Evolutionary conservation across 2,888 invertebrate species (phyloP).

Genomic region (Leptinotarsa rubiginosa): DNA sequence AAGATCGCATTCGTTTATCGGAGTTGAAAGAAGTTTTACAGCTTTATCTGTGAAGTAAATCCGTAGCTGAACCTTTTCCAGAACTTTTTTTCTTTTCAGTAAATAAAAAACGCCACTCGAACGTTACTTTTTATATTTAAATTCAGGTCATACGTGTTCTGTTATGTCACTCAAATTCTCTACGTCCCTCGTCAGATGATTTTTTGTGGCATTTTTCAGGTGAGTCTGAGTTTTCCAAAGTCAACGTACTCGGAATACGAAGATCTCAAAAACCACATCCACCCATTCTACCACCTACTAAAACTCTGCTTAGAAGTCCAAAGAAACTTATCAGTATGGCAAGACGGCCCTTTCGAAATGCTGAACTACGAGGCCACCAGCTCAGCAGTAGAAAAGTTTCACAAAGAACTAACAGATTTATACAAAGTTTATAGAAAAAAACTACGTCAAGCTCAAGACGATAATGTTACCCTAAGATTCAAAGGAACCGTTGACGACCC

Average conservation of each 20-base stretch:
- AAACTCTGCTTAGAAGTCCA: slow-evolving; percentile 80
- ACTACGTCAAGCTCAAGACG: slow-evolving; percentile 82
- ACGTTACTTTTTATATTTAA: too few relatives aligned
- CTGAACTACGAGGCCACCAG: slow-evolving; percentile 83
- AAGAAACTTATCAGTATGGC: slow-evolving; percentile 85
- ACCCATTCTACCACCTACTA: slow-evolving; percentile 78
- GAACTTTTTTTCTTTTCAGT: too few relatives aligned
- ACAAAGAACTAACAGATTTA: slow-evolving; percentile 80
- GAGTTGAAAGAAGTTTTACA: too few relatives aligned
- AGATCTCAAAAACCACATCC: slow-evolving; percentile 78
- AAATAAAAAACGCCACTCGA: too few relatives aligned
- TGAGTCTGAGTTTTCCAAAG: slow-evolving; percentile 84
- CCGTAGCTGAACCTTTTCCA: too few relatives aligned
- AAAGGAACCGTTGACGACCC: slow-evolving; percentile 76
- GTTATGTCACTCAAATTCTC: too few relatives aligned
- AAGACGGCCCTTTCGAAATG: slow-evolving; percentile 91
- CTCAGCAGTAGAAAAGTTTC: slow-evolving; percentile 79
- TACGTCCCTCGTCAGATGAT: too few relatives aligned
- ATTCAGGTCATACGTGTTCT: too few relatives aligned
- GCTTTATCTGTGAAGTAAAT: too few relatives aligned
- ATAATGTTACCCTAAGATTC: slow-evolving; percentile 71
- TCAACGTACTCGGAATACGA: slow-evolving; percentile 83
- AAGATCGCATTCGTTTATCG: too few relatives aligned
- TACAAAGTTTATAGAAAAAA: slow-evolving; percentile 81
- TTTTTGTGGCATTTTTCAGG: slow-evolving; percentile 43